These are phyloP conservation scores for Pardalotus punctatus DNA, from an alignment of 2,113 vertebrate genomes.

Conservation along the genomic window DNA sequence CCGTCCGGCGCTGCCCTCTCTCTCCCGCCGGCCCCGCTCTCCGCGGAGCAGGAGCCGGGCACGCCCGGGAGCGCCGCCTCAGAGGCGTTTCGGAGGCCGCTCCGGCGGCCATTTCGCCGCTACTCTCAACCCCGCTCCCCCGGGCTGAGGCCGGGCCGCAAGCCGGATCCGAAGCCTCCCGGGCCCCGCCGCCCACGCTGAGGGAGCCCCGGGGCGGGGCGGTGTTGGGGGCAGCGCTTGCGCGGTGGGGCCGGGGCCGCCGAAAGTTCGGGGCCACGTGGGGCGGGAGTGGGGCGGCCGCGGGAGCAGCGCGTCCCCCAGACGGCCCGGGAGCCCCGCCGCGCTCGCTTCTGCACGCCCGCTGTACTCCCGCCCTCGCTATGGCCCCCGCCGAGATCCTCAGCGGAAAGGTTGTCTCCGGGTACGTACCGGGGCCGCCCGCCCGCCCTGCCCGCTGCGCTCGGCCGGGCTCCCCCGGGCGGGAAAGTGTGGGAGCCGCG, in stretches of 20 bases:
- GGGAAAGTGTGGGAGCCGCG: not conserved
- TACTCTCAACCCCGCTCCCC: accelerated
- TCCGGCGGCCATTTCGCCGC: not conserved
- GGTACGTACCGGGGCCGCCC: constrained; percentile 53
- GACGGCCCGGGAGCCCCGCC: accelerated
- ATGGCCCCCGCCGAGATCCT: constrained; percentile 76
- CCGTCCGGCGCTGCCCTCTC: not conserved
- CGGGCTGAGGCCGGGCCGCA: accelerated
- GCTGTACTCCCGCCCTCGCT: not conserved
- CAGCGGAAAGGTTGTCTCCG: constrained; percentile 75
- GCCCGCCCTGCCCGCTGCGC: not conserved
- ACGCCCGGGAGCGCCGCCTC: accelerated
- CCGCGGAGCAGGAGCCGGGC: not conserved
- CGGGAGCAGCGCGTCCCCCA: accelerated
- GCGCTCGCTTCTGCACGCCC: not conserved
- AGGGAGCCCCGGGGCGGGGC: not conserved
- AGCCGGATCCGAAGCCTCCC: accelerated
- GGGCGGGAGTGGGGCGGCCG: accelerated
- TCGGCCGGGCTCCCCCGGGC: not conserved
- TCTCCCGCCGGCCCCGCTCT: not conserved
- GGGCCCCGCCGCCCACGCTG: accelerated
- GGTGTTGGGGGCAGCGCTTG: not conserved
- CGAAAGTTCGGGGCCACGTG: not conserved
- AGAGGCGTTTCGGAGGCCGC: accelerated
- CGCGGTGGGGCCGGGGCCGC: not conserved